Conservation (phyloP, 2,113 vertebrate genomes). For the Arenaria interpres region DNA sequence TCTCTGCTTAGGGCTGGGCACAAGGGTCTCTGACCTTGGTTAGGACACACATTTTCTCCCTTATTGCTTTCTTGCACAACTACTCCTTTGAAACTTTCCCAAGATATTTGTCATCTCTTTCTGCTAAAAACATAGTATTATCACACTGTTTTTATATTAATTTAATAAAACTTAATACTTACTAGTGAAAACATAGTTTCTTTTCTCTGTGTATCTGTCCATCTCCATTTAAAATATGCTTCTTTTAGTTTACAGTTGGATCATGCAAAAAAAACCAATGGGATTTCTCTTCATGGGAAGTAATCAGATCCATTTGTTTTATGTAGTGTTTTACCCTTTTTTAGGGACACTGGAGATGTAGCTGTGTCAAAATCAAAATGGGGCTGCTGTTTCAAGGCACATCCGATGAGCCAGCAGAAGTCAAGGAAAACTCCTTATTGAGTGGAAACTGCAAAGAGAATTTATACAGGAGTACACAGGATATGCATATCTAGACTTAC, state of each 20-base stretch:
- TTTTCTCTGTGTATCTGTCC: neutral
- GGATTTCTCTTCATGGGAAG: neutral
- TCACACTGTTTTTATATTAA: neutral
- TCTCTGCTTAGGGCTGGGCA: neutral
- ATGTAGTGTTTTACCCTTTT: neutral
- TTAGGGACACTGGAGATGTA: neutral
- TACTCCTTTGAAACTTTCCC: neutral
- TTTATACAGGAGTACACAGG: neutral
- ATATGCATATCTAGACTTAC: neutral
- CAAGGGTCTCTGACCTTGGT: neutral
- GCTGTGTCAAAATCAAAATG: neutral
- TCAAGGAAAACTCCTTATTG: neutral
- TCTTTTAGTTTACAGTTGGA: neutral
- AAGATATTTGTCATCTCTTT: neutral
- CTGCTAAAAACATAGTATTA: neutral
- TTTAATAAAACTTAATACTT: neutral
- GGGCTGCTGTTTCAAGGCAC: neutral
- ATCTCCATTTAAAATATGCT: neutral
- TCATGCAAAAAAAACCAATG: neutral
- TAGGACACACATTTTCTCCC: neutral
- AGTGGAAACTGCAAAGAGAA: neutral
- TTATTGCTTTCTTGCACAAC: neutral
- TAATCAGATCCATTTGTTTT: neutral
- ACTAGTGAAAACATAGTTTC: neutral
- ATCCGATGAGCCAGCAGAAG: neutral